Percentiles rank a stretch among this genome's conserved stretches.
Conservation (phyloP, 2,113 vertebrate species). For the Melospiza melodia region DNA sequence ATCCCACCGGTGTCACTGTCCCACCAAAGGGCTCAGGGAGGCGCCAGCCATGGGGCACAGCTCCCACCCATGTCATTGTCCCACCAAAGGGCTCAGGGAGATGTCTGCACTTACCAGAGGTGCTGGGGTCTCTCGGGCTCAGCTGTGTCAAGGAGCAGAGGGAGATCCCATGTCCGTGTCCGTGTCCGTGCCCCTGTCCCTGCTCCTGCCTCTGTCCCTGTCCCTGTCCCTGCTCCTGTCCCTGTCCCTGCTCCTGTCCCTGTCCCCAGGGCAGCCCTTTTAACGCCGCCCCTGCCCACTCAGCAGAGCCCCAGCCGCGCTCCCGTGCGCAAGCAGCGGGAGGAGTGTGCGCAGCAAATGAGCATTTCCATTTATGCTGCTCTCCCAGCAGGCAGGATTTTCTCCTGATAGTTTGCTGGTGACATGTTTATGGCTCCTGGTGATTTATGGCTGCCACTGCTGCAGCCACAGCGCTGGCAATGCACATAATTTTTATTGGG, state of each 20-base stretch:
- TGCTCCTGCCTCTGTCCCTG: neutral
- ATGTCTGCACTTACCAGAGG: neutral
- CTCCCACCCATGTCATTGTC: neutral
- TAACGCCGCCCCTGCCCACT: neutral
- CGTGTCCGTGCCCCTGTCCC: neutral
- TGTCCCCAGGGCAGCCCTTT: neutral
- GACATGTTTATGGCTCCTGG: neutral
- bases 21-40: neutral
- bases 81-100: neutral
- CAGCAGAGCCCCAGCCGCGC: neutral
- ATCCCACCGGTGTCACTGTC: no score
- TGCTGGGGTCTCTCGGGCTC: fast-evolving
- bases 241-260: neutral
- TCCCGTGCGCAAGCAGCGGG: neutral
- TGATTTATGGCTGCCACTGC: constrained; percentile 19
- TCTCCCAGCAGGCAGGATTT: neutral
- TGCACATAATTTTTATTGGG: neutral
- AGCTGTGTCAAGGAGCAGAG: fast-evolving
- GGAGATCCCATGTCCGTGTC: neutral
- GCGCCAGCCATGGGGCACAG: neutral
- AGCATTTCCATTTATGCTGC: neutral
- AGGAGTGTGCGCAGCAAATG: neutral
- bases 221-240: neutral
- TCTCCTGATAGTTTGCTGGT: neutral
- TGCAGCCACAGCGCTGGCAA: neutral